Conservation (phyloP, 2,113 vertebrate species). For the Proterorhinus semilunaris region DNA sequence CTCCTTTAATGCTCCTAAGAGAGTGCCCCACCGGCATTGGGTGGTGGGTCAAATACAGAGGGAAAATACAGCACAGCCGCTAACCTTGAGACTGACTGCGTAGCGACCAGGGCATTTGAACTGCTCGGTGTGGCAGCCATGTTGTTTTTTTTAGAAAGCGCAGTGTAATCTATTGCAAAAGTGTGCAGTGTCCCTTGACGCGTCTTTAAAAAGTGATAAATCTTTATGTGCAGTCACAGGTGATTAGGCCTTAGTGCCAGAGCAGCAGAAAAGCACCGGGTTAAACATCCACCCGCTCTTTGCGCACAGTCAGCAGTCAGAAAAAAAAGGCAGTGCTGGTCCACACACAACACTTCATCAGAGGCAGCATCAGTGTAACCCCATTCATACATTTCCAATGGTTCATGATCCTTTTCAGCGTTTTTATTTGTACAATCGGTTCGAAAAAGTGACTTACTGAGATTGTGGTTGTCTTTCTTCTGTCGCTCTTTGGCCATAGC, state of each 20-base stretch:
- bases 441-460: slow-evolving; percentile 79
- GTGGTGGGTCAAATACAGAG: too few species aligned
- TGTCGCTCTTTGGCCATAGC: slow-evolving; percentile 94
- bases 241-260: slow-evolving; percentile 72
- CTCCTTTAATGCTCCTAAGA: too few species aligned
- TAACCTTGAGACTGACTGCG: too few species aligned
- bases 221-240: slow-evolving; percentile 50
- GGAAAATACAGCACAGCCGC: too few species aligned
- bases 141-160: not conserved
- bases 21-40: too few species aligned
- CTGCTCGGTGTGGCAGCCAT: too few species aligned
- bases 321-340: slow-evolving; percentile 43
- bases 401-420: too few species aligned
- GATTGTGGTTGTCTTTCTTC: slow-evolving; percentile 99
- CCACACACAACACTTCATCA: slow-evolving; percentile 29
- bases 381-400: too few species aligned
- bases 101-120: too few species aligned
- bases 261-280: slow-evolving; percentile 67
- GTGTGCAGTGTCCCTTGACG: not conserved
- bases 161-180: not conserved
- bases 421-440: too few species aligned
- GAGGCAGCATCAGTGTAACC: too few species aligned
- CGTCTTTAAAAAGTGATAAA: slow-evolving; percentile 11
- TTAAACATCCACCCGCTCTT: slow-evolving; percentile 75
- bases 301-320: slow-evolving; percentile 63